Percentiles rank a stretch among this genome's conserved stretches.
Evolutionary conservation across 2,797 vertebrate species (phyloP).

Genomic region (Rhabdophis nuchalis): DNA sequence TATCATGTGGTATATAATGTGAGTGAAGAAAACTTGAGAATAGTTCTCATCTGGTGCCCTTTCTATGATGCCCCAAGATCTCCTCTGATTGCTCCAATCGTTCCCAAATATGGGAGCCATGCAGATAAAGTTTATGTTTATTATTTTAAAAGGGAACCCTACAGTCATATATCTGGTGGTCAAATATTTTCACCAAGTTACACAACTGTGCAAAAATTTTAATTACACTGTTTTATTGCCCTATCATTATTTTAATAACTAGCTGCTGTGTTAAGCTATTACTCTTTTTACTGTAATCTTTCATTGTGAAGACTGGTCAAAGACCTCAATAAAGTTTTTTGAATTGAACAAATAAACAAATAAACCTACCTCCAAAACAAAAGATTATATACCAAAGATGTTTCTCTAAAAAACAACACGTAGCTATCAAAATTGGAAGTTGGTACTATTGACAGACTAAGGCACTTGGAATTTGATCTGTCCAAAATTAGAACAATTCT

Average conservation of each 20-base stretch:
- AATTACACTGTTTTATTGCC: neutral
- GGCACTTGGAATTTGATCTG: neutral
- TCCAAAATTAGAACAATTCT: neutral
- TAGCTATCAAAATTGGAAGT: neutral
- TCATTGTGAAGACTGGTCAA: neutral
- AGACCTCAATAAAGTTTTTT: neutral
- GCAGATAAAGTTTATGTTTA: neutral
- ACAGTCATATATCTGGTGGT: neutral
- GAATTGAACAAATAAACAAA: neutral
- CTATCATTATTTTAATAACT: neutral
- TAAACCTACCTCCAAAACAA: neutral
- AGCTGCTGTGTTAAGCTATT: neutral
- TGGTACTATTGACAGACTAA: neutral
- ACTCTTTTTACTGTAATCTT: rapidly evolving
- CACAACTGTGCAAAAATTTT: neutral
- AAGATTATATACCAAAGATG: neutral
- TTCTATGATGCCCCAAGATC: neutral
- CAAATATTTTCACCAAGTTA: neutral
- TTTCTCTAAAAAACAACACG: neutral
- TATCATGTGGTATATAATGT: neutral
- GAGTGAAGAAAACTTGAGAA: neutral
- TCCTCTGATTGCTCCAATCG: neutral
- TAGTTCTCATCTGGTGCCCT: neutral
- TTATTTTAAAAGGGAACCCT: neutral
- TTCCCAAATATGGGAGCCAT: neutral